Base-by-base conservation (phyloP, 2,888 invertebrate genomes). In the Serripes groenlandicus region DNA sequence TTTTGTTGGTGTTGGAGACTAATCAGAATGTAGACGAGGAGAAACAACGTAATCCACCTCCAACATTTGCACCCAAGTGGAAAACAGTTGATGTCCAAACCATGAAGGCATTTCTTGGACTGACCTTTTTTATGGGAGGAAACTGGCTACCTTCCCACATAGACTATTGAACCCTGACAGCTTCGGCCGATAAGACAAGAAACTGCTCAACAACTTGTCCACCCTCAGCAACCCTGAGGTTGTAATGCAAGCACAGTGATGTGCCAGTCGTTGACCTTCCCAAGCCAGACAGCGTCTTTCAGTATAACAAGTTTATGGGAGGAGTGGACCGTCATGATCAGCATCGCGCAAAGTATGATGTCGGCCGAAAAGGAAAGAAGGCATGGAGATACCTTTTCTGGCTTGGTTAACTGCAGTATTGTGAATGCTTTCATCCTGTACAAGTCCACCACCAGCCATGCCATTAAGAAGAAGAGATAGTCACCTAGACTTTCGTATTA, bases 11-110 rank as follows among this genome's bases (percentile, higher is more conserved):
- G n/a, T n/a, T n/a, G n/a, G n/a, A n/a, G n/a, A n/a, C n/a, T n/a
- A n/a, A n/a, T n/a, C n/a, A n/a, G n/a, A n/a, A 86, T 78, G 86
- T 81, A 1, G 52, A 74, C 11, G 75, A 86, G 68, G 75, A 86
- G 37, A 26, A 72, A 23, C 28, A 15, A 26, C 35, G 30, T 60
- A 75, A 75, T 52, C 82, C 78, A 21, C 78, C 81, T 21, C 72
- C 68, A 18, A 52, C 37, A 9, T 64, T 69, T 68, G 76, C 82
- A 15, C 68, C 82, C 56, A 77, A 54, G 15, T 85, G 82, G 85
- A 52, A 21, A 21, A 70, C 56, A 28, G 71, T 77, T 3, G 71
- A 74, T 54, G 35, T 32, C 1, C 42, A 56, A 0, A 42, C 69
- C n/a, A 75, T 80, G 75, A 83, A 81, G 52, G 82, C 78, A 3